Conservation (phyloP, 2,797 vertebrate species). For the Acanthurus tractus region DNA sequence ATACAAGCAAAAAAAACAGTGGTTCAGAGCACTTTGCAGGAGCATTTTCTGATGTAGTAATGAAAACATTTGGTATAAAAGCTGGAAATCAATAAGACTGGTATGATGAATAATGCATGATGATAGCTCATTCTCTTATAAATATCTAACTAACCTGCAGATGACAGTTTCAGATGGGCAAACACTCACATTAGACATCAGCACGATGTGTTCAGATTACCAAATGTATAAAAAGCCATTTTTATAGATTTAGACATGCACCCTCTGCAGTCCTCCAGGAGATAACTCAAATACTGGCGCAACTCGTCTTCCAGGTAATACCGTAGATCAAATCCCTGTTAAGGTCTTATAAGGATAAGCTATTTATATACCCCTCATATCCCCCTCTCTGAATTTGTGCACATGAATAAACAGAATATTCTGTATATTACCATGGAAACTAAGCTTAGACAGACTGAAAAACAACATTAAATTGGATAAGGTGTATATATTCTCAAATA, state of each 20-base stretch:
- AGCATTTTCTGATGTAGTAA: constrained; percentile 9
- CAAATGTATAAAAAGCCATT: constrained; percentile 46
- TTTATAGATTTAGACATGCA: constrained; percentile 57
- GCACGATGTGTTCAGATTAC: constrained; percentile 45
- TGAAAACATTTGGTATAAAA: constrained; percentile 18
- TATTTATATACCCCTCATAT: constrained; percentile 73
- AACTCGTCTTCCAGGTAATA: constrained; percentile 64
- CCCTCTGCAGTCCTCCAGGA: constrained; percentile 43
- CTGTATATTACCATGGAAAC: constrained; percentile 72
- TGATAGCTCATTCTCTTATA: constrained; percentile 34
- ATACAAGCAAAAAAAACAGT: constrained; percentile 11
- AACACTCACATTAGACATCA: constrained; percentile 26
- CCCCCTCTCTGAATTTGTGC: constrained; percentile 52
- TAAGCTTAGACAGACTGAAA: constrained; percentile 48
- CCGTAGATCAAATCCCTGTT: constrained; percentile 66
- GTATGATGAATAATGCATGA: constrained; percentile 54
- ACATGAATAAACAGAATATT: constrained; percentile 66
- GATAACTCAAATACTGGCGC: constrained; percentile 52
- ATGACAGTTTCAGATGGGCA: constrained; percentile 34
- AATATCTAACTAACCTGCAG: constrained; percentile 24
- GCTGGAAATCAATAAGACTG: constrained; percentile 33
- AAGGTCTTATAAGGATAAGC: constrained; percentile 66
- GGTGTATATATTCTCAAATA: constrained; percentile 49
- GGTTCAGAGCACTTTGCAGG: not conserved
- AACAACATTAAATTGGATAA: constrained; percentile 69